Evolutionary conservation across 2,797 vertebrate genomes (phyloP), one percentile per base, ranked within the genome.

Genomic region (Sebastes reedi): DNA sequence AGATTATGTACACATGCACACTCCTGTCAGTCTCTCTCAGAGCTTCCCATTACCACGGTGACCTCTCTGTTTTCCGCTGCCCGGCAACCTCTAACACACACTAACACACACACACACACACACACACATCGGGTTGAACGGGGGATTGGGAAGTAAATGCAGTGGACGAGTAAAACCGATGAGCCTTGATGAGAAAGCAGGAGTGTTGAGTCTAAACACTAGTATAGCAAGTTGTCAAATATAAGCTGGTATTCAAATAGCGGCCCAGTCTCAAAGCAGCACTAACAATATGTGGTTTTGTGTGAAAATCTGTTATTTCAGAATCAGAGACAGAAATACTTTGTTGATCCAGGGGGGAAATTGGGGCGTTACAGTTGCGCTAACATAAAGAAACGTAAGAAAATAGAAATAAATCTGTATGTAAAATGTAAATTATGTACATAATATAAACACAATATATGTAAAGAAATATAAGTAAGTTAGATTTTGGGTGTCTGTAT

Each of bases 1-100:
- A 96, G 95, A 97, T 97, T 96, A 97, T 97, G 97, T 97, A 97
- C 97, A 97, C 95, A 93, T 95, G 95, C 97, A 97, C 96, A 96
- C 94, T 95, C 94, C 95, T 94, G 95, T 93, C 96, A 96, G 95
- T 95, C 95, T 94, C 92, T 94, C 95, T 95, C 96, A 95, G 92
- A 95, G 96, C 94, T 94, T 96, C 96, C 94, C 94, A 96, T 97
- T 97, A 97, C 95, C 94, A 95, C 94, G 94, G 93, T 96, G 96
- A 97, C 96, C 96, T 93, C 92, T 95, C 94, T 50, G 46, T 18
- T 91, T 90, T 80, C 95, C 89, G 94, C 95, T 95, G 93, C 93
- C 78, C 60, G 1, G 78, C 86, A 88, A 89, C 75, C 79, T 16
- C 29, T 4, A 10, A 87, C 70, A 55, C 67, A 84, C 55, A 59